Percentiles rank a stretch among this genome's conserved stretches.
phyloP scores from a whole-genome alignment of 2,797 vertebrate genomes.

The Amblyraja radiata region DNA sequence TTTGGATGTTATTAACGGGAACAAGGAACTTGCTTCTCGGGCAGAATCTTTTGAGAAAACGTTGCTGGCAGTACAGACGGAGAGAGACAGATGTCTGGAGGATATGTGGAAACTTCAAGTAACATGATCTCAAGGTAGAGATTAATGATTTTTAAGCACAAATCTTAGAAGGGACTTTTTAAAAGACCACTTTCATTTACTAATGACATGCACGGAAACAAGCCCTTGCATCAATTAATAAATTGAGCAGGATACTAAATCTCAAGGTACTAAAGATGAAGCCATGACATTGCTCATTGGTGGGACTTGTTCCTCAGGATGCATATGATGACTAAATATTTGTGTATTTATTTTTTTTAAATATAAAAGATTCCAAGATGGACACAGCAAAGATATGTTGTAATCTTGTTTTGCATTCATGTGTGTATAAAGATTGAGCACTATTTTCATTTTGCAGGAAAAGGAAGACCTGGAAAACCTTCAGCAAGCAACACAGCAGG shows the following conservation, averaged over 20 bases:
- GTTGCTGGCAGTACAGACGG: slow-evolving; percentile 73
- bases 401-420: neutral
- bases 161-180: slow-evolving; percentile 56
- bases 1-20: slow-evolving; percentile 52
- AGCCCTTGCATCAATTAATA: slow-evolving; percentile 51
- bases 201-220: slow-evolving; percentile 54
- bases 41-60: slow-evolving; percentile 72
- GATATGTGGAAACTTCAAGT: slow-evolving; percentile 67
- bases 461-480: slow-evolving; percentile 61
- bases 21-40: slow-evolving; percentile 57
- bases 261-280: slow-evolving; percentile 49
- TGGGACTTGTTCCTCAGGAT: neutral
- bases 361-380: neutral
- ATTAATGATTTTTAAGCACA: slow-evolving; percentile 47
- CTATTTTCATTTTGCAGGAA: slow-evolving; percentile 44
- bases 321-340: neutral
- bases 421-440: slow-evolving; percentile 22
- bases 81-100: slow-evolving; percentile 73
- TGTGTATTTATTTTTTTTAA: neutral
- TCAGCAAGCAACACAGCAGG: slow-evolving; percentile 53
- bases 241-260: slow-evolving; percentile 54
- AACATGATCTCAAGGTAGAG: slow-evolving; percentile 58
- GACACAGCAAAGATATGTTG: neutral
- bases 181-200: slow-evolving; percentile 55
- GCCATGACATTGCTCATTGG: no score